Percentiles rank a stretch among this genome's conserved stretches.
These are phyloP conservation scores for Caenorhabditis uteleia DNA, from an alignment of 2,888 invertebrate genomes.

Conservation along the genomic window DNA sequence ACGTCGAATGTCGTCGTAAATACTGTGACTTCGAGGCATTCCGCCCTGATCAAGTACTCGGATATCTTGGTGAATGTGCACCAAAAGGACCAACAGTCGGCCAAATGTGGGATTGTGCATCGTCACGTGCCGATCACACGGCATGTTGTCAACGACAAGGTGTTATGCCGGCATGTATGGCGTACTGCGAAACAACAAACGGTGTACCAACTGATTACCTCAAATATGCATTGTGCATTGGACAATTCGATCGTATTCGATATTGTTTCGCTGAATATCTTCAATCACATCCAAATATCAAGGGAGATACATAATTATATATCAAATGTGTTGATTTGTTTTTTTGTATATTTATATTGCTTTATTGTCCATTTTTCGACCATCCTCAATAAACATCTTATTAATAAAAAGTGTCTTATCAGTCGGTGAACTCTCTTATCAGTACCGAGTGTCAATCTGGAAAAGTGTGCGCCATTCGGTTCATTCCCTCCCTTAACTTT, in stretches of 20 bases:
- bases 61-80: constrained; percentile 62
- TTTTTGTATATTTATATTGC: background rate
- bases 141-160: constrained; percentile 54
- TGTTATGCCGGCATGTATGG: constrained; percentile 60
- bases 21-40: constrained; percentile 68
- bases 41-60: constrained; percentile 41
- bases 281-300: constrained; percentile 18
- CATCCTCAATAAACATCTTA: too few species aligned
- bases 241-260: constrained; percentile 66
- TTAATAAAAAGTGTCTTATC: too few species aligned
- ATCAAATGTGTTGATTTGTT: background rate
- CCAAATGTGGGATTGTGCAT: constrained; percentile 69
- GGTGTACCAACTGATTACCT: constrained; percentile 67
- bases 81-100: constrained; percentile 68
- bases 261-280: constrained; percentile 64
- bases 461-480: too few species aligned
- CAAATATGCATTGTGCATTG: constrained; percentile 63
- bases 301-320: constrained; percentile 4
- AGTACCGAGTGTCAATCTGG: too few species aligned
- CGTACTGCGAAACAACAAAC: constrained; percentile 68
- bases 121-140: constrained; percentile 62
- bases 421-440: too few species aligned
- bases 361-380: too few species aligned
- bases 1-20: constrained; percentile 62
- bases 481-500: too few species aligned